Evolutionary conservation across 2,888 invertebrate genomes (phyloP).

Genomic region (Gasteruption jaculator): DNA sequence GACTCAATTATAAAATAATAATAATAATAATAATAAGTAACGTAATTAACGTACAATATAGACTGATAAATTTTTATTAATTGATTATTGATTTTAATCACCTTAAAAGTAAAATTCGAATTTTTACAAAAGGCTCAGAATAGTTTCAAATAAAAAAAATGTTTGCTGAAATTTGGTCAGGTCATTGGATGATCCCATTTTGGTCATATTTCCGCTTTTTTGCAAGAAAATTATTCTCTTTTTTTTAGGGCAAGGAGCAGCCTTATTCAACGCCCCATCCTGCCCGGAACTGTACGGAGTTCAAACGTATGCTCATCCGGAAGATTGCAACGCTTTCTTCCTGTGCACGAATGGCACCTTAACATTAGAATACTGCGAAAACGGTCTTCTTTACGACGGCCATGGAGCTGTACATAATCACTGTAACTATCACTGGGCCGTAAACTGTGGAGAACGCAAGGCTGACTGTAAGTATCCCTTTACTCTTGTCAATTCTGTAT

Average conservation of each 20-base stretch:
- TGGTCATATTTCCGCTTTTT: too few species aligned
- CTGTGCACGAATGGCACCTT: slow-evolving; percentile 87
- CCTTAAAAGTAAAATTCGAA: too few species aligned
- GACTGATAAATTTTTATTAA: too few species aligned
- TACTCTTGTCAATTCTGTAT: too few species aligned
- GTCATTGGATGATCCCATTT: too few species aligned
- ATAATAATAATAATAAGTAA: too few species aligned
- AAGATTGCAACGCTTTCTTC: slow-evolving; percentile 85
- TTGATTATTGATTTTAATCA: too few species aligned
- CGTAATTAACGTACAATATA: too few species aligned
- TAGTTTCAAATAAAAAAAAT: too few species aligned
- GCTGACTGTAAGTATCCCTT: slow-evolving; percentile 66
- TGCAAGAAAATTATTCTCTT: too few species aligned
- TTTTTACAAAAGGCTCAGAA: too few species aligned
- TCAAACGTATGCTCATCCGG: slow-evolving; percentile 81
- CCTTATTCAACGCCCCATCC: slow-evolving; percentile 63
- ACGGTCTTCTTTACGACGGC: slow-evolving; percentile 86
- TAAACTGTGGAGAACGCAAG: slow-evolving; percentile 76
- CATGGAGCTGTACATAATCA: slow-evolving; percentile 86
- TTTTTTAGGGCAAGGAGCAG: slow-evolving; percentile 58
- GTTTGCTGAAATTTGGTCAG: background rate
- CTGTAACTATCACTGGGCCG: slow-evolving; percentile 93
- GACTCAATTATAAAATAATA: too few species aligned
- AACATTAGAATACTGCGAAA: slow-evolving; percentile 86
- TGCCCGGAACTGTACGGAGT: slow-evolving; percentile 81